Evolutionary conservation across 2,888 invertebrate genomes (phyloP).

Genomic region (Drosophila gaucha): DNA sequence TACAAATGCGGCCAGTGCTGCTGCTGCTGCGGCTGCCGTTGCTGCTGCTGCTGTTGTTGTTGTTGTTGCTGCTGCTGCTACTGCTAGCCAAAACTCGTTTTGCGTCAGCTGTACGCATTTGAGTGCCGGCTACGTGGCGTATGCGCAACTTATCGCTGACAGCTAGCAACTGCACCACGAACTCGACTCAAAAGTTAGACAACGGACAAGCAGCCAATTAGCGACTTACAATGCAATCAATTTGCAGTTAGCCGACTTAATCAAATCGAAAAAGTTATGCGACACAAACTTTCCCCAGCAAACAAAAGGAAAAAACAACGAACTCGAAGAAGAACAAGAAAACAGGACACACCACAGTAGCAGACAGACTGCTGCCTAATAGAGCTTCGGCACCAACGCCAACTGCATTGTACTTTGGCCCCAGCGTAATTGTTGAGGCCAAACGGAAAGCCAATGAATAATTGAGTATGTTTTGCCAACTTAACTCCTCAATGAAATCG

Average conservation of each 20-base stretch:
- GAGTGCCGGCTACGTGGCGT: constrained; percentile 35
- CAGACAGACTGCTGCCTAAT: no score
- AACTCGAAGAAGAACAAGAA: no score
- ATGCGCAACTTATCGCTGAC: constrained; percentile 33
- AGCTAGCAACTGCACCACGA: constrained; percentile 7
- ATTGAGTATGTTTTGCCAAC: constrained; percentile 33
- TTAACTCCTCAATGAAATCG: constrained; percentile 23
- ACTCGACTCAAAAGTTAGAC: constrained; percentile 39
- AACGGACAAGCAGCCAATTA: constrained; percentile 61
- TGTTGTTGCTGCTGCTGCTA: not conserved
- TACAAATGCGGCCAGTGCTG: constrained; percentile 46
- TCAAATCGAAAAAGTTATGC: constrained; percentile 72
- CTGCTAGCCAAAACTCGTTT: constrained; percentile 9
- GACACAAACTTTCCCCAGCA: constrained; percentile 62
- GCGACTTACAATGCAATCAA: constrained; percentile 72
- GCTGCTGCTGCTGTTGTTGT: constrained; percentile 12
- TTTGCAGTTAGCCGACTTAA: constrained; percentile 71
- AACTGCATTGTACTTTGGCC: constrained; percentile 8
- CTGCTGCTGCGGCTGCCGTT: not conserved
- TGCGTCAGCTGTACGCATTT: constrained; percentile 19
- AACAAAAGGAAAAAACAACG: not conserved
- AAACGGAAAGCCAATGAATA: constrained; percentile 31
- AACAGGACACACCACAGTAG: constrained; percentile 10
- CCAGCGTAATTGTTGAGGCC: constrained; percentile 25
- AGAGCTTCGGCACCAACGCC: no score